These are phyloP conservation scores for Stenoptilia bipunctidactyla DNA, from an alignment of 2,888 invertebrate species.

Conservation along the genomic window DNA sequence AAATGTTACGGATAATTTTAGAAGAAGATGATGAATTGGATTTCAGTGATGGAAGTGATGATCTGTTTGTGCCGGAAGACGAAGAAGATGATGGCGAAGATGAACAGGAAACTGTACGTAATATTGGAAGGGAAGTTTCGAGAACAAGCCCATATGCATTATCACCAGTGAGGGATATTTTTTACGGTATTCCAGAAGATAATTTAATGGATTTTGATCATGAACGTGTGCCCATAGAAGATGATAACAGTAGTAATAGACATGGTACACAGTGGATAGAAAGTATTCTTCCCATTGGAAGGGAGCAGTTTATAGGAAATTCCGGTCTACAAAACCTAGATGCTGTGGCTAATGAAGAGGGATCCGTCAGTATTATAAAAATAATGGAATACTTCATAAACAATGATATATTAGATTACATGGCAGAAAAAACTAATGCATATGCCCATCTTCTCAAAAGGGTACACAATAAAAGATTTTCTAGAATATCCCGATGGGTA, in stretches of 20 bases:
- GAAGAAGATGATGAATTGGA: constrained; percentile 15
- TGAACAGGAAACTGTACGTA: constrained; percentile 10
- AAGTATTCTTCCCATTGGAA: constrained; percentile 1
- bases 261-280: neutral
- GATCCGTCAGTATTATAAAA: constrained; percentile 1
- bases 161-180: too few species aligned
- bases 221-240: too few species aligned
- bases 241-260: neutral
- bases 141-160: constrained; percentile 11
- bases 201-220: too few species aligned
- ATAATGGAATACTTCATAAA: constrained; percentile 2
- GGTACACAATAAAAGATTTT: constrained; percentile 13
- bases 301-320: constrained; percentile 1
- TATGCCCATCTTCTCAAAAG: neutral
- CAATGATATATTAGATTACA: neutral
- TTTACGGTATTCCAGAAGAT: too few species aligned
- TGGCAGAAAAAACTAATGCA: too few species aligned
- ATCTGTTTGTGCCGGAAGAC: constrained; percentile 15
- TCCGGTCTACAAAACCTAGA: neutral
- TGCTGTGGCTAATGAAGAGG: neutral
- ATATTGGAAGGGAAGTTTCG: constrained; percentile 7
- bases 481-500: constrained; percentile 16
- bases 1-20: constrained; percentile 13
- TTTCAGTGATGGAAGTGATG: constrained; percentile 14
- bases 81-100: constrained; percentile 14